These are phyloP conservation scores for Barypeithes pellucidus DNA, from an alignment of 2,888 invertebrate genomes.

Conservation along the genomic window DNA sequence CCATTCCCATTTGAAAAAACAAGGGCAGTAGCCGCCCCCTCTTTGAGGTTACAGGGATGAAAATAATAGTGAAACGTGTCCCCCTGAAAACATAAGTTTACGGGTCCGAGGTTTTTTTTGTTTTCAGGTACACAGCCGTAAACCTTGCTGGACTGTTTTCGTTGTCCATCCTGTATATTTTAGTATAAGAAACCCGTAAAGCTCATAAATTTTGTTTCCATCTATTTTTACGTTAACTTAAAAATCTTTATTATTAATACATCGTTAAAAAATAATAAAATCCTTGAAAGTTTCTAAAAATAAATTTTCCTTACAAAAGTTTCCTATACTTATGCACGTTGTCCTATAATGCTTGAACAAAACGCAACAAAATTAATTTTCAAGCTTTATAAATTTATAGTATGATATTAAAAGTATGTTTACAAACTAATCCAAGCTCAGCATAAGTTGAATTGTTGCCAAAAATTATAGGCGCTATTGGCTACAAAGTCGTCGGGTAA, in stretches of 20 bases:
- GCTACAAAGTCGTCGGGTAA: not conserved
- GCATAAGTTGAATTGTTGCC: conserved; percentile 44
- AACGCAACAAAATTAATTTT: conserved; percentile 14
- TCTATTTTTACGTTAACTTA: conserved; percentile 1
- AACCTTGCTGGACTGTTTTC: no score
- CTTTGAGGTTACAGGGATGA: no score
- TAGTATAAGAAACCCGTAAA: not conserved
- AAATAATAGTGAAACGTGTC: no score
- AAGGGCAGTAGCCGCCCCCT: no score
- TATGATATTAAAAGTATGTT: conserved; percentile 38
- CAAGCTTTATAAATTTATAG: conserved; percentile 24
- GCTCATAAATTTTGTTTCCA: not conserved
- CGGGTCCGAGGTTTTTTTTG: no score
- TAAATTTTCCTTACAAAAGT: not conserved
- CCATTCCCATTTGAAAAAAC: no score
- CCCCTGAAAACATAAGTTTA: no score
- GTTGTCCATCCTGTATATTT: no score
- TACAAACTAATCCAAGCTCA: conserved; percentile 28
- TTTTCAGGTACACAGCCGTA: no score
- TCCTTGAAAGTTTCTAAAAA: conserved; percentile 1
- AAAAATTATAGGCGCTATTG: conserved; percentile 31
- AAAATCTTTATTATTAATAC: conserved; percentile 1
- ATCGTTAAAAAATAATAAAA: conserved; percentile 12
- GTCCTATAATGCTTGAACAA: conserved; percentile 2
- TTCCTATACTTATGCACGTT: conserved; percentile 12